Evolutionary conservation across 2,113 vertebrate species (phyloP).

Genomic region (Platysternon megacephalum): DNA sequence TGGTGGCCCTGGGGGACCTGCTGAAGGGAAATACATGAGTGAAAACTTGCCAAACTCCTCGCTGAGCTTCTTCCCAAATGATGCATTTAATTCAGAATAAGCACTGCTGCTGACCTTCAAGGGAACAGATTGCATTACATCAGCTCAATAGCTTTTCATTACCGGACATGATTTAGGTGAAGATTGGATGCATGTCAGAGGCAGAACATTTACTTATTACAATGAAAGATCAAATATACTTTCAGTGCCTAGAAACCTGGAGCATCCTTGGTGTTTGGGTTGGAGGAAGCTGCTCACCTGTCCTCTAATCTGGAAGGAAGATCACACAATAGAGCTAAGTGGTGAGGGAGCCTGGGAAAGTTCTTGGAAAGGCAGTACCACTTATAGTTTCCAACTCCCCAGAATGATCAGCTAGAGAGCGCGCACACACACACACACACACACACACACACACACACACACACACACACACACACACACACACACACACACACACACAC

Average conservation of each 20-base stretch:
- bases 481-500: no score
- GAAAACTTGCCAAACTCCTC: not conserved
- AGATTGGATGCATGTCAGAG: not conserved
- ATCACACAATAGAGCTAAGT: not conserved
- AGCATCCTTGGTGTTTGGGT: not conserved
- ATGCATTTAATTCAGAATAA: not conserved
- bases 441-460: no score
- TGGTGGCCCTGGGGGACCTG: conserved; percentile 58
- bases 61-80: not conserved
- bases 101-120: not conserved
- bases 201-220: not conserved
- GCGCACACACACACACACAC: no score
- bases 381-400: not conserved
- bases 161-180: not conserved
- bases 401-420: not conserved
- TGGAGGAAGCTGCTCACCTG: not conserved
- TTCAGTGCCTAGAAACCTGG: not conserved
- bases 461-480: no score
- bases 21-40: not conserved
- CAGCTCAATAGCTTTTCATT: not conserved
- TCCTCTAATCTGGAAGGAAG: not conserved
- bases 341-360: not conserved
- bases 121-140: not conserved
- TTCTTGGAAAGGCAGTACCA: not conserved
- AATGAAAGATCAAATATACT: not conserved